phyloP scores from a whole-genome alignment of 1,140 invertebrate species.

The Planococcus citri region DNA sequence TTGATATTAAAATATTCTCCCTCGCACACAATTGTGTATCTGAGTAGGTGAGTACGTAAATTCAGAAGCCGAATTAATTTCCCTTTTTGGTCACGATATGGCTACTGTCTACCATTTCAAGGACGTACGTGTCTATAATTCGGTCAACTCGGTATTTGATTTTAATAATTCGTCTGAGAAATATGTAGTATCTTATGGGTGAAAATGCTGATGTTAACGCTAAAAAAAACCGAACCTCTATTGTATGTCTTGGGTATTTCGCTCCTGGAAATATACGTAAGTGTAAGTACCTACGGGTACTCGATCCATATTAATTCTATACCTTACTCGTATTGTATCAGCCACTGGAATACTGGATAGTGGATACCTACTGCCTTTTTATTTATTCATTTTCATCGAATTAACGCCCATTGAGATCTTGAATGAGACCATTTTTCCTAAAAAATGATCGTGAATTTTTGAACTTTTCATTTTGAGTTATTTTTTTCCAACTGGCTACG shows the following conservation, averaged over 20 bases:
- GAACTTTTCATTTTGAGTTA: no score
- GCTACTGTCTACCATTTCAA: conserved; percentile 6
- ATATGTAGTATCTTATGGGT: not conserved
- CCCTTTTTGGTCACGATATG: conserved; percentile 12
- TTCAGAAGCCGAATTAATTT: conserved; percentile 16
- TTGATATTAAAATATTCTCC: conserved; percentile 15
- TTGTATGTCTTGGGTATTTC: not conserved
- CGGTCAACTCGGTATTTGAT: not conserved
- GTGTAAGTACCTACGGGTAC: no score
- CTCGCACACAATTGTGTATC: no score
- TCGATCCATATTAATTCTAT: no score
- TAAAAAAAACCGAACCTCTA: not conserved
- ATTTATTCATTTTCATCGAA: no score
- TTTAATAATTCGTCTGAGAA: conserved; percentile 1
- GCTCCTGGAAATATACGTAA: not conserved
- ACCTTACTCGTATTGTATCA: no score
- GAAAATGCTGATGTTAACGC: not conserved
- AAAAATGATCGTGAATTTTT: no score
- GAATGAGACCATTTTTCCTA: no score
- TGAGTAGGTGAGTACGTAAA: conserved; percentile 9
- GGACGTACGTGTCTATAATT: conserved; percentile 7
- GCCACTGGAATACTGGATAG: no score
- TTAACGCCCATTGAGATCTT: no score
- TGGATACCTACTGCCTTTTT: no score
- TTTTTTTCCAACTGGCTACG: no score